Base-by-base conservation (phyloP, 1,140 invertebrate genomes). In the Xylocopa sonorina region DNA sequence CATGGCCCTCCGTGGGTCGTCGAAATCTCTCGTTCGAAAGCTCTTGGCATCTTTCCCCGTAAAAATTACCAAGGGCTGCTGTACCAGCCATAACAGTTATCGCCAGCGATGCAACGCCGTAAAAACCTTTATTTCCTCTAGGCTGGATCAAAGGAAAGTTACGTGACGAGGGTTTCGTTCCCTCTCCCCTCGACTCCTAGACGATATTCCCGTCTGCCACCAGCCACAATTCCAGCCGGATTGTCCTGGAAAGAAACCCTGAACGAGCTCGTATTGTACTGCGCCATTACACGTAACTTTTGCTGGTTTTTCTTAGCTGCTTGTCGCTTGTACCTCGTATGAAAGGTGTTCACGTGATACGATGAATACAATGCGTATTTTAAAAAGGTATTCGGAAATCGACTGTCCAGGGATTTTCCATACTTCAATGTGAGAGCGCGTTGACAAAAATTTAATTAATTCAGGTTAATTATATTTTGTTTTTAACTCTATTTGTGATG, bases 121-220 rank as follows among this genome's bases (percentile, higher is more conserved):
- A 69, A 69, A 60, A 60, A 50, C 43, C 43, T 77, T 58, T 69
- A 50, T 69, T 69, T 69, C 55, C 32, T 55, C 69, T 51, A 69
- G 53, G 53, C 43, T 32, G 43, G 32, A 69, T 77, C 64, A 43
- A 50, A 46, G 41, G 32, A 12, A 50, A 48, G 64, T 29, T 77
- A 77, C 74, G 64, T 77, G 75, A 77, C 75, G 43, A 50, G 66
- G 32, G 53, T 57, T 77, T 41, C 64, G 10, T 63, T 48, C 4
- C 32, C 50, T 18, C 38, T 12, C 27, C 46, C 6, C 1, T 38
- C 24, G 27, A 6, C n/a, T 24, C 5, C 21, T 3, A 1, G 7
- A 12, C 57, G 29, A 29, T 63, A 63, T 51, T n/a, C 32, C 32
- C 6, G 12, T n/a, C 21, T 29, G 9, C 21, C 6, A 9, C 1